Evolutionary conservation across 2,888 invertebrate genomes (phyloP).

Genomic region (Rhogogaster chlorosoma): DNA sequence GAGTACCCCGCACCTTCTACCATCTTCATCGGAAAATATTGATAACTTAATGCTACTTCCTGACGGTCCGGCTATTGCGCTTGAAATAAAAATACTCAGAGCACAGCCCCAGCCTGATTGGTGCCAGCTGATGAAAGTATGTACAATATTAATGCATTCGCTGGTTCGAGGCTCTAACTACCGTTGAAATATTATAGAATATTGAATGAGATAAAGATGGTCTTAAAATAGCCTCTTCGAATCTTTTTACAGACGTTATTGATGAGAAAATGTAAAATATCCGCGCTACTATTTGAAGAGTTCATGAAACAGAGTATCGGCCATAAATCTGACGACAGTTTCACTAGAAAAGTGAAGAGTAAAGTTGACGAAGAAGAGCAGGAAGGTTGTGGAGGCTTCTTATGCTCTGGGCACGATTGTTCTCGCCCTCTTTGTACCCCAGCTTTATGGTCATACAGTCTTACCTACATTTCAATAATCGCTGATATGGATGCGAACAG

Average conservation of each 20-base stretch:
- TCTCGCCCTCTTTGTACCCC: constrained; percentile 72
- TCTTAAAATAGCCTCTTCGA: constrained; percentile 28
- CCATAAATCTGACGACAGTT: constrained; percentile 75
- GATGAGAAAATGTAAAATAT: constrained; percentile 85
- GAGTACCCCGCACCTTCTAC: constrained; percentile 80
- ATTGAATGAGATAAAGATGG: constrained; percentile 2
- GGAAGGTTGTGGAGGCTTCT: constrained; percentile 83
- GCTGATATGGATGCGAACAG: constrained; percentile 81
- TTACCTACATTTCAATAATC: constrained; percentile 83
- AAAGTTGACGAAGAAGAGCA: constrained; percentile 61
- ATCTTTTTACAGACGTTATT: constrained; percentile 81
- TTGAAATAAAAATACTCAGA: constrained; percentile 86
- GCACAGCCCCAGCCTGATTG: constrained; percentile 90
- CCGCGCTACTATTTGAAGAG: constrained; percentile 81
- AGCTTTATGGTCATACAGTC: constrained; percentile 82
- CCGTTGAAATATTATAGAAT: neutral
- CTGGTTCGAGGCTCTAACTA: too few species aligned
- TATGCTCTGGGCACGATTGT: constrained; percentile 86
- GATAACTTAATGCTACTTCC: constrained; percentile 79
- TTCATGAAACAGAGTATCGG: constrained; percentile 78
- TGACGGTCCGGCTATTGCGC: constrained; percentile 82
- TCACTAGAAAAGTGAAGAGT: constrained; percentile 67
- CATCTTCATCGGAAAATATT: constrained; percentile 79
- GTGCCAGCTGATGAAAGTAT: constrained; percentile 87
- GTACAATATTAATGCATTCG: neutral